Conservation (phyloP, 2,888 invertebrate species). For the Lathronympha strigana region DNA sequence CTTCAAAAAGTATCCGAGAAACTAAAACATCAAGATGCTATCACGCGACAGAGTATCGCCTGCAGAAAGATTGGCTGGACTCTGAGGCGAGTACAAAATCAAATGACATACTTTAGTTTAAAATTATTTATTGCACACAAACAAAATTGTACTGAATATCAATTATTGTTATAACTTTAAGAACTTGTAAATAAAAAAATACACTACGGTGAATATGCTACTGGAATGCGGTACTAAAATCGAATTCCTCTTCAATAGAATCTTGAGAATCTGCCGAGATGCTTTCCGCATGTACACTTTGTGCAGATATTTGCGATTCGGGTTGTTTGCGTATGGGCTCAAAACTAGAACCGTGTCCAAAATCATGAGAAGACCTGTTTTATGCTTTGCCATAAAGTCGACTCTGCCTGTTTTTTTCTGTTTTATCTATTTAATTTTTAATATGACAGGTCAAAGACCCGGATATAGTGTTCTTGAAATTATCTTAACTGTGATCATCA, state of each 20-base stretch:
- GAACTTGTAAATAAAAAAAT: constrained; percentile 45
- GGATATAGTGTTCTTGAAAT: too few relatives aligned
- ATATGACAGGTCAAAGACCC: too few relatives aligned
- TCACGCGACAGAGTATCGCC: constrained; percentile 46
- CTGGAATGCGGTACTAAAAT: constrained; percentile 47
- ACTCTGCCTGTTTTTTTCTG: too few relatives aligned
- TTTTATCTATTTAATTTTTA: too few relatives aligned
- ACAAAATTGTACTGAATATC: constrained; percentile 45
- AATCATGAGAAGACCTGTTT: too few relatives aligned
- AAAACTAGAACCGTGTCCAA: constrained; percentile 47
- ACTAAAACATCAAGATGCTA: constrained; percentile 46
- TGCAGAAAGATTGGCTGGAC: constrained; percentile 48
- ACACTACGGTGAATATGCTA: constrained; percentile 47
- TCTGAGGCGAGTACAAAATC: constrained; percentile 46
- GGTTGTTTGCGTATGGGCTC: constrained; percentile 47
- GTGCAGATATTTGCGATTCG: constrained; percentile 47
- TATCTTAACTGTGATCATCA: too few relatives aligned
- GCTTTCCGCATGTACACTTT: constrained; percentile 48
- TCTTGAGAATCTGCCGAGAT: constrained; percentile 48
- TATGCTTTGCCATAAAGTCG: too few relatives aligned
- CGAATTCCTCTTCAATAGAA: constrained; percentile 48
- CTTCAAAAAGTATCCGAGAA: constrained; percentile 44
- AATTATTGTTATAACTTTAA: constrained; percentile 46
- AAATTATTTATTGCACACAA: constrained; percentile 46
- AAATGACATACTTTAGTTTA: constrained; percentile 47